Conservation (phyloP, 2,113 vertebrate species). For the Arenaria interpres region DNA sequence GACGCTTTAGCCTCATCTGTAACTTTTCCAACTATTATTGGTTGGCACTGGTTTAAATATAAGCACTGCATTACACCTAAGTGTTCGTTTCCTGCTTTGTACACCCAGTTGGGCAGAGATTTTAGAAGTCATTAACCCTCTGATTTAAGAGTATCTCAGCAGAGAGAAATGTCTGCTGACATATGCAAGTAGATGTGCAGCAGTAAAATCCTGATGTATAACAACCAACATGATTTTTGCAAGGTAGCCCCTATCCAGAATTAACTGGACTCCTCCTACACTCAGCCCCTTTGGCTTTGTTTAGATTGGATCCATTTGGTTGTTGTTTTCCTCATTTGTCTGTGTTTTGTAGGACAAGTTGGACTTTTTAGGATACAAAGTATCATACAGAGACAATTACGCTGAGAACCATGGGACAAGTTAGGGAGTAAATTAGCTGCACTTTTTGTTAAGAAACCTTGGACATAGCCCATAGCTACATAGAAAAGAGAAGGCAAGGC, state of each 20-base stretch:
- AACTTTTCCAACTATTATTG: not conserved
- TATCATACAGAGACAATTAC: not conserved
- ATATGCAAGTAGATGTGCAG: not conserved
- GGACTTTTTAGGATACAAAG: not conserved
- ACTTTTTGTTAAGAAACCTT: not conserved
- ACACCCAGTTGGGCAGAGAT: not conserved
- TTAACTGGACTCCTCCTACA: not conserved
- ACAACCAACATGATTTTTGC: not conserved
- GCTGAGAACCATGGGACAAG: not conserved
- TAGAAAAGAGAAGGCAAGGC: not conserved
- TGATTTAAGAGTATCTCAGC: not conserved
- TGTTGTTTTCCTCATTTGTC: not conserved
- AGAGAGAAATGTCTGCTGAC: not conserved
- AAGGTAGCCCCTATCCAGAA: not conserved
- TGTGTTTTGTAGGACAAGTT: not conserved
- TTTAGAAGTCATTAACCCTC: not conserved
- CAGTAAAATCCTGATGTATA: not conserved
- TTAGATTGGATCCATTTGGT: not conserved
- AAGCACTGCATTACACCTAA: not conserved
- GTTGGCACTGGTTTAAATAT: not conserved
- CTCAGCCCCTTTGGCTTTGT: not conserved
- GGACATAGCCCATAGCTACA: not conserved
- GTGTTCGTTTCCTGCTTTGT: not conserved
- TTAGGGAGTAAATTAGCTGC: not conserved
- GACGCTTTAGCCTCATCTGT: not conserved